These are phyloP conservation scores for Caligus rogercresseyi DNA, from an alignment of 1,140 invertebrate genomes.

Conservation along the genomic window DNA sequence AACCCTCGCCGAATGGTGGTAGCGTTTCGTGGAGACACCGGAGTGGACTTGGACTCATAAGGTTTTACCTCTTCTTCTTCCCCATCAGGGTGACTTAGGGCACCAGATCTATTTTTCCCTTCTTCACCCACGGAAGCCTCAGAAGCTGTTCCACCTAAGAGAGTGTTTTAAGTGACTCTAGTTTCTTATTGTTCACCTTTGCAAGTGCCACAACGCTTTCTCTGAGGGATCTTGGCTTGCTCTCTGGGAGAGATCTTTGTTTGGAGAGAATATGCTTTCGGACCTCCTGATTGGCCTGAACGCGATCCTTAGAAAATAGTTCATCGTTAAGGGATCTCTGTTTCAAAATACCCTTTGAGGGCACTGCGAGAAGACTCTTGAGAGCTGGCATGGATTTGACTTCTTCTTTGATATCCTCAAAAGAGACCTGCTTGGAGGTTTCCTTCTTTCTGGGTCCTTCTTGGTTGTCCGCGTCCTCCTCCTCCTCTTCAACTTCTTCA, in stretches of 20 bases:
- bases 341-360: constrained; percentile 35
- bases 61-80: background rate
- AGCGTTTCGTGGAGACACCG: background rate
- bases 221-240: background rate
- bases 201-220: background rate
- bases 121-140: constrained; percentile 26
- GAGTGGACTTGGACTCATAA: background rate
- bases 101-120: background rate
- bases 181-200: constrained; percentile 41
- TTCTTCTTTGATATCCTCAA: constrained; percentile 5
- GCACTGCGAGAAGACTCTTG: background rate
- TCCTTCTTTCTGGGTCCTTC: constrained; percentile 27
- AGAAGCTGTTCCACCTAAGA: background rate
- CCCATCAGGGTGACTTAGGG: too few relatives aligned
- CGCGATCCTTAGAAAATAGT: constrained; percentile 52
- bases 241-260: background rate
- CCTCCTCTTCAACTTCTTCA: constrained; percentile 18
- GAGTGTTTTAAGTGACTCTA: constrained; percentile 43
- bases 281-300: constrained; percentile 62
- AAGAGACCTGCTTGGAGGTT: background rate
- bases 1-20: background rate
- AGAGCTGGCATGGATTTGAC: background rate
- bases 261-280: constrained; percentile 46
- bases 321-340: constrained; percentile 76
- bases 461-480: constrained; percentile 28